Base-by-base conservation (phyloP, 2,797 vertebrate genomes). In the Pyrocephalus nanus region DNA sequence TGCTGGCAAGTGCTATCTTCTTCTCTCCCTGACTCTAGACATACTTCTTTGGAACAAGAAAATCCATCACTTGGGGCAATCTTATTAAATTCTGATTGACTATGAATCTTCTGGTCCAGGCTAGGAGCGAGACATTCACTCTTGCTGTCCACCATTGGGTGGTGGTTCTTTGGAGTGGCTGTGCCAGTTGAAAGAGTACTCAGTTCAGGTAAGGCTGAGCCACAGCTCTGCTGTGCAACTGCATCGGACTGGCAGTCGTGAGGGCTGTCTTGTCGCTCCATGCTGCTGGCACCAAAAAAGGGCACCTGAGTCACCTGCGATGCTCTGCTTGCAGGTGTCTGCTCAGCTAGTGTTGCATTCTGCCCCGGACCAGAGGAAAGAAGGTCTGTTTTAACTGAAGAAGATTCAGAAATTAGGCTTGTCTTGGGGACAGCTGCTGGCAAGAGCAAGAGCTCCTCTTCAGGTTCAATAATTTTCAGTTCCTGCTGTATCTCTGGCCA, bases 391-490 rank as follows among this genome's bases (percentile, higher is more conserved):
- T 96, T 95, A 30, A 29, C 22, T 73, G 91, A 71, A 84, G 89
- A 51, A 14, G 90, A 58, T 47, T 57, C 65, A 4, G 92, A 70
- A 77, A 29, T 6, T 77, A 16, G 54, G 34, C 38, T 81, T 3
- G 4, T 74, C 75, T 93, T 92, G 19, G 79, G 64, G 29, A 47
- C 23, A 84, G 90, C 42, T 16, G 79, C 76, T 69, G 96, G 91
- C 64, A 97, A 65, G 3, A 93, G 67, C 14, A 97, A 65, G n/a
- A 98, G 90, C 36, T 98, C 98, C 45, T 98, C 98, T 94, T 99
- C 98, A 54, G 98, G 98, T 95, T 99, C 98, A 3, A 98, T 98
- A 86, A 99, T 99, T 97, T 98, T 99, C 90, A 99, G 97, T 89
- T 99, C 98, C 60, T 98, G 98, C 78, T 98, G 98, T 94, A 98